These are phyloP conservation scores for Polydesmus complanatus DNA, from an alignment of 2,888 invertebrate species.

Conservation along the genomic window DNA sequence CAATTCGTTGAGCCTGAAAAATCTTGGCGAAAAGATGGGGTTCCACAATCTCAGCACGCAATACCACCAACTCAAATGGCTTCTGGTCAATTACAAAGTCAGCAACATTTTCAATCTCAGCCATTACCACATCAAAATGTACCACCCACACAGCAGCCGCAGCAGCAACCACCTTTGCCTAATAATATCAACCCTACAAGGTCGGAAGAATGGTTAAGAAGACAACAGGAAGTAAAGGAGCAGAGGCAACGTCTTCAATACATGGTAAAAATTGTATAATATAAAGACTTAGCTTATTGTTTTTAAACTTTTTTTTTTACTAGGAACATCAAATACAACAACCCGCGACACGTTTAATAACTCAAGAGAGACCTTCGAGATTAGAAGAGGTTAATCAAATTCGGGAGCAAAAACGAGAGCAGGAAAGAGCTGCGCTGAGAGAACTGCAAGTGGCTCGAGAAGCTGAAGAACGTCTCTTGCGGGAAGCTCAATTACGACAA, in stretches of 20 bases:
- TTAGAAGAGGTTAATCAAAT: constrained; percentile 43
- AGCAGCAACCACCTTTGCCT: constrained; percentile 23
- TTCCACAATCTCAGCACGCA: background rate
- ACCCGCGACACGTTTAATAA: constrained; percentile 21
- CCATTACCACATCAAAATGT: background rate
- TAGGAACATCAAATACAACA: constrained; percentile 23
- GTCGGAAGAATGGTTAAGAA: constrained; percentile 18
- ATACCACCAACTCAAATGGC: background rate
- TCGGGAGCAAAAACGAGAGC: constrained; percentile 33
- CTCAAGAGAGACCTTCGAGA: constrained; percentile 34
- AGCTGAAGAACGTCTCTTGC: constrained; percentile 33
- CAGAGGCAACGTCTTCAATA: constrained; percentile 14
- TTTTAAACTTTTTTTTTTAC: background rate
- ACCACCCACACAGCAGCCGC: constrained; percentile 13
- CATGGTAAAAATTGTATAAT: constrained; percentile 5
- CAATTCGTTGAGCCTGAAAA: constrained; percentile 1
- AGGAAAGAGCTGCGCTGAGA: constrained; percentile 30
- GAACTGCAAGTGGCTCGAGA: constrained; percentile 31
- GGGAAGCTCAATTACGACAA: constrained; percentile 35
- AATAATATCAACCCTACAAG: background rate
- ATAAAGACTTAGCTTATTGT: background rate
- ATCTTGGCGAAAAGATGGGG: background rate
- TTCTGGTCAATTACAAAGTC: background rate
- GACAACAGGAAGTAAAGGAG: constrained; percentile 18
- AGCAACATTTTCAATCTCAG: background rate